phyloP scores from a whole-genome alignment of 2,113 vertebrate species.

The Terrapene triunguis region DNA sequence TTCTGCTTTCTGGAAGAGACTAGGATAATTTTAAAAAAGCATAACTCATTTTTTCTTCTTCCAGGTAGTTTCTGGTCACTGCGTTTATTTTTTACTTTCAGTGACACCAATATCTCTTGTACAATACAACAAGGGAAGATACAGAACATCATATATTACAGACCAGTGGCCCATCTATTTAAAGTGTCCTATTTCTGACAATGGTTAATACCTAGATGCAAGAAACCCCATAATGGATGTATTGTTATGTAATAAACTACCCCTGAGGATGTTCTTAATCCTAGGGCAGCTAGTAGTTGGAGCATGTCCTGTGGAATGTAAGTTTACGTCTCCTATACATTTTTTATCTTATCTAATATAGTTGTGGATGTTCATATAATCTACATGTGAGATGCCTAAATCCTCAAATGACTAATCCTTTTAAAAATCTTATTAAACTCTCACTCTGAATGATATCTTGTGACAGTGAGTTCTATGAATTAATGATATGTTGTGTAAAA shows the following conservation, averaged over 20 bases:
- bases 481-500: not conserved
- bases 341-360: not conserved
- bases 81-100: not conserved
- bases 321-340: not conserved
- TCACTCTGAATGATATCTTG: not conserved
- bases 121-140: too few relatives aligned
- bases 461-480: not conserved
- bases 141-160: too few relatives aligned
- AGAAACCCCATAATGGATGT: too few relatives aligned
- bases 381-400: not conserved
- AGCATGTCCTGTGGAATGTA: too few relatives aligned
- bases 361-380: not conserved
- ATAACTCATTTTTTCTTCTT: not conserved
- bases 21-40: not conserved
- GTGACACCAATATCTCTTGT: too few relatives aligned
- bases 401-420: too few relatives aligned
- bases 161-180: too few relatives aligned
- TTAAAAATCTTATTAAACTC: not conserved
- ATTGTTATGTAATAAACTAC: too few relatives aligned
- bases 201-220: too few relatives aligned
- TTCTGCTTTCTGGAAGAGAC: not conserved
- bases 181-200: too few relatives aligned
- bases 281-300: too few relatives aligned
- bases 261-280: too few relatives aligned
- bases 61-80: accelerated